A percentile compares a stretch with the other conserved stretches of the same genome.
Conservation (phyloP, 2,113 vertebrate species). For the Zosterops japonicus region DNA sequence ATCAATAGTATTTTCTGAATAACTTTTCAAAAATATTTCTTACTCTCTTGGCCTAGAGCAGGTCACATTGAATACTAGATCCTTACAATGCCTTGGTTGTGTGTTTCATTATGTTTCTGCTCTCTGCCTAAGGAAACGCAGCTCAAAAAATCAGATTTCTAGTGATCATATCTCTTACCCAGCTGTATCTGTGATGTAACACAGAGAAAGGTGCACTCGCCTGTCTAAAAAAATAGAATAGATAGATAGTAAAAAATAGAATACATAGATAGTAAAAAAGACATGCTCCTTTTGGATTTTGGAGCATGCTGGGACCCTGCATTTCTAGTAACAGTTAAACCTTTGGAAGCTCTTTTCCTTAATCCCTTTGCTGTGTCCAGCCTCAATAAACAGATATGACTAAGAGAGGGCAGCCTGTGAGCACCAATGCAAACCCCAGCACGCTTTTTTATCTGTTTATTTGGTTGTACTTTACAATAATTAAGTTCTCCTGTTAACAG, state of each 20-base stretch:
- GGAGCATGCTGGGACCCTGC: background rate
- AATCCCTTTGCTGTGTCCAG: background rate
- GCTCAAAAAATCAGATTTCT: background rate
- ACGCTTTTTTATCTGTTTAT: background rate
- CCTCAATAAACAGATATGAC: background rate
- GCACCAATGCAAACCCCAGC: background rate
- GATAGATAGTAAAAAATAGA: background rate
- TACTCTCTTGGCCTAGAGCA: background rate
- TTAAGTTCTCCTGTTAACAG: background rate
- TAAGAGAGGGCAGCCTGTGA: background rate
- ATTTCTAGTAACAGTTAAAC: background rate
- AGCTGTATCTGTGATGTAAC: background rate
- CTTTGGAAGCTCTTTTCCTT: background rate
- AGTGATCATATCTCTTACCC: background rate
- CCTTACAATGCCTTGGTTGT: background rate
- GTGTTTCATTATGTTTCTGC: background rate
- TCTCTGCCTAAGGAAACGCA: background rate
- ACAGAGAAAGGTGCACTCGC: background rate
- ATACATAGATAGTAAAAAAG: background rate
- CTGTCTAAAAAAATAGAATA: background rate
- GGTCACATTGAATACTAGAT: background rate
- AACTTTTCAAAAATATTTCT: background rate
- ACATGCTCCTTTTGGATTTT: background rate
- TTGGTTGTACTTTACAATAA: background rate
- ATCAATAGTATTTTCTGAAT: background rate